phyloP scores from a whole-genome alignment of 2,888 invertebrate genomes.

The Lasioglossum calceatum region DNA sequence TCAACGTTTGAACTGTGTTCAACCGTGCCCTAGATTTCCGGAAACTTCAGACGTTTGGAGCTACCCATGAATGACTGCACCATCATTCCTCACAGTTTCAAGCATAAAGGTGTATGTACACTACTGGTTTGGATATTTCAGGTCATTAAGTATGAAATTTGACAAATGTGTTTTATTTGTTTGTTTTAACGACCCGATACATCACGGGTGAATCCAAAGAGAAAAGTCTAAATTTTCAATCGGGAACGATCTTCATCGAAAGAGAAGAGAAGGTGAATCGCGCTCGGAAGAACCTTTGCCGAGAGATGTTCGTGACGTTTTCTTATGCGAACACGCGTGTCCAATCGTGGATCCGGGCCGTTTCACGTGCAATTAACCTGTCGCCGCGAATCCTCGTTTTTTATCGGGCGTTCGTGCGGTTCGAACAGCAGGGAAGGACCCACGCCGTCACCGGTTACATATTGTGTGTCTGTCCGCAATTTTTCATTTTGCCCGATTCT shows the following conservation, averaged over 20 bases:
- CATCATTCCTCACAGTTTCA: background rate
- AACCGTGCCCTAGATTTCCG: background rate
- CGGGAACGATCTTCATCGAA: background rate
- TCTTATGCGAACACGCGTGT: background rate
- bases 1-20: background rate
- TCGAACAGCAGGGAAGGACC: slow-evolving; percentile 14
- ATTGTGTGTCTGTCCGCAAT: slow-evolving; percentile 24
- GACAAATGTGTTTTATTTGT: too few relatives aligned
- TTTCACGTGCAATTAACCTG: slow-evolving; percentile 49
- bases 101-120: background rate
- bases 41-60: background rate
- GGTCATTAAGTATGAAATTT: too few relatives aligned
- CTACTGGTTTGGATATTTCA: background rate
- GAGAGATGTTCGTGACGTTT: background rate
- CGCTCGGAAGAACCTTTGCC: background rate
- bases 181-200: too few relatives aligned
- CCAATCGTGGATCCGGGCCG: background rate
- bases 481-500: slow-evolving; percentile 54
- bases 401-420: background rate
- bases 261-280: background rate
- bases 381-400: slow-evolving; percentile 22
- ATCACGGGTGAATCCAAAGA: background rate
- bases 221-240: background rate
- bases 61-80: background rate
- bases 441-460: slow-evolving; percentile 27